These are phyloP conservation scores for Phalacrocorax carbo DNA, from an alignment of 2,113 vertebrate species.

Conservation along the genomic window DNA sequence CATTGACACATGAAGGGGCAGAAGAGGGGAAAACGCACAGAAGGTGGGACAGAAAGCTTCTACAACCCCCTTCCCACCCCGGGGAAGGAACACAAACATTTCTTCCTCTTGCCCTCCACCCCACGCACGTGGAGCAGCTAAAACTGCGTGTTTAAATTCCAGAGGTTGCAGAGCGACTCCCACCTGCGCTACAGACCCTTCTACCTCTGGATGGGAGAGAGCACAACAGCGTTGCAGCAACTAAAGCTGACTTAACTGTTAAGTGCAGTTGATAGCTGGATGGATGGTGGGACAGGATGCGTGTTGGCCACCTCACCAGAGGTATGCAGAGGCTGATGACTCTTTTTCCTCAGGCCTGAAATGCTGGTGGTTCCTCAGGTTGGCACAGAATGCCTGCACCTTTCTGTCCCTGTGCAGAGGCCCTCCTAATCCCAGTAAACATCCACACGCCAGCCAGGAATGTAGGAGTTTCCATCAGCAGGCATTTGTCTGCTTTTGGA, in stretches of 20 bases:
- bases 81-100: neutral
- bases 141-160: neutral
- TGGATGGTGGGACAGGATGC: slow-evolving; percentile 33
- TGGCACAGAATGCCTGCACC: neutral
- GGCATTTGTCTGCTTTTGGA: neutral
- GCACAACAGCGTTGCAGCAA: neutral
- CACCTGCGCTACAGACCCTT: neutral
- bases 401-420: neutral
- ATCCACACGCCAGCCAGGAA: neutral
- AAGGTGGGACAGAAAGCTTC: neutral
- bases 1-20: neutral
- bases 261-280: neutral
- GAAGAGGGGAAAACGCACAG: neutral
- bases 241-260: neutral
- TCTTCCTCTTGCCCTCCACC: neutral
- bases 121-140: neutral
- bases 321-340: neutral
- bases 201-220: neutral
- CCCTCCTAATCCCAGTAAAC: neutral
- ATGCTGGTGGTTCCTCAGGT: slow-evolving; percentile 7
- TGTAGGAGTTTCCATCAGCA: neutral
- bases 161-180: neutral
- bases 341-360: slow-evolving; percentile 28
- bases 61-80: neutral
- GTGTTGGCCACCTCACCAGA: slow-evolving; percentile 24